Base-by-base conservation (phyloP, 2,888 invertebrate genomes). In the Augochlorella aurata region DNA sequence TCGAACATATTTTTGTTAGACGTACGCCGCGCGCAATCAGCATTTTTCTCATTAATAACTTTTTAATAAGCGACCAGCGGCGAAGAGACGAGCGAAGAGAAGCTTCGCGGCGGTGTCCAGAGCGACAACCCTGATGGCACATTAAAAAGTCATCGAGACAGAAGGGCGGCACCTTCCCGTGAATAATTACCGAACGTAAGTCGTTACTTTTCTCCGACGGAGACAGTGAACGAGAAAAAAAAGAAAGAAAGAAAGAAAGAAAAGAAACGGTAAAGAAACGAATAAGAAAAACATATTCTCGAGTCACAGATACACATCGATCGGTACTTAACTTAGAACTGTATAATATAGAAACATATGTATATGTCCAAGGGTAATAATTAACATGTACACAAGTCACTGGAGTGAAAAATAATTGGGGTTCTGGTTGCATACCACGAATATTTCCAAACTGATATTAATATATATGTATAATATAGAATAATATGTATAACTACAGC, bases 371-470 rank as follows among this genome's bases (percentile, higher is more conserved):
- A 61, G 71, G 78, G 52, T 66, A 76, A 68, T 81, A 81, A 85
- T 52, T 90, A 92, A 93, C 93, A 38, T 89, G 90, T 93, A 93
- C 93, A 93, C 88, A 88, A 88, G 89, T 92, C 91, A 93, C 89
- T 91, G 83, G 79, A 77, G 63, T 89, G 79, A 29, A 86, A 86
- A 89, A 87, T 63, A 90, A 90, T 86, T 85, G 79, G 81, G 77
- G 90, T 89, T 24, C 58, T 87, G 90, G 90, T 92, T 92, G 93
- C 93, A 93, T 93, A 92, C 69, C 93, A 92, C 89, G 90, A 91
- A 91, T 90, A 89, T 89, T 90, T 90, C 83, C 85, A 83, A 73
- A 92, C 90, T 92, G 58, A 67, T 58, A 80, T 24, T 89, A 88
- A 44, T 63, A 38, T n/a, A 44, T 63, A 63, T 63, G 38, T 44